Conservation (phyloP, 2,888 invertebrate species). For the Matsumyia berberina region DNA sequence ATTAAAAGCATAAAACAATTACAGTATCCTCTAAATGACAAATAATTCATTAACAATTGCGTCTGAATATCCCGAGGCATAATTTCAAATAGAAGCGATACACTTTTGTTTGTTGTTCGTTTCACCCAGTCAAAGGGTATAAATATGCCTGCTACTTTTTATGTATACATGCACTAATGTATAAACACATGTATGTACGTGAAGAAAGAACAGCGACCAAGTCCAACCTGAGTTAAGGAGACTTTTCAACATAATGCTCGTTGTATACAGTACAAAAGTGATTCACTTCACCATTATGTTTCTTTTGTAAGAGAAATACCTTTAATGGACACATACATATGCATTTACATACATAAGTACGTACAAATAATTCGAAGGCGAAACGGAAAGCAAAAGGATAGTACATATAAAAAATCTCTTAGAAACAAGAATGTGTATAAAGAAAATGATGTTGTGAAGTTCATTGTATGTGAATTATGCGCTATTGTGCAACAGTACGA, state of each 20-base stretch:
- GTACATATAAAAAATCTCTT: constrained; percentile 47
- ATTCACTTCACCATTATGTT: constrained; percentile 55
- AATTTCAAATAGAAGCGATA: constrained; percentile 12
- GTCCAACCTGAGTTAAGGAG: constrained; percentile 52
- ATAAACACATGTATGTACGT: neutral
- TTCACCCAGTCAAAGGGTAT: constrained; percentile 40
- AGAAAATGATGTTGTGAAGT: constrained; percentile 11
- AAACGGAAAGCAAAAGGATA: constrained; percentile 58
- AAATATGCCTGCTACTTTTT: constrained; percentile 29
- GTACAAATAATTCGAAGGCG: constrained; percentile 43
- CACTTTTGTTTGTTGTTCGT: constrained; percentile 28
- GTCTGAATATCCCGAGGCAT: constrained; percentile 58
- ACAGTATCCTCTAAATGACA: no score
- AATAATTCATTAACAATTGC: constrained; percentile 47
- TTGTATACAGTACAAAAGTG: constrained; percentile 47
- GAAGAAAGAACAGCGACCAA: constrained; percentile 5
- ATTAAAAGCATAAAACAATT: no score
- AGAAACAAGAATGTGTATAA: constrained; percentile 29
- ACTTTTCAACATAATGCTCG: constrained; percentile 38
- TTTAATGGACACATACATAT: constrained; percentile 48
- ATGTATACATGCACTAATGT: constrained; percentile 6
- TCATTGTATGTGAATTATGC: constrained; percentile 43
- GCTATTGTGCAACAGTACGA: constrained; percentile 53
- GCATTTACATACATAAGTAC: neutral
- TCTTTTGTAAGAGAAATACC: constrained; percentile 25